Evolutionary conservation across 2,113 vertebrate genomes (phyloP), one percentile per base, ranked within the genome.

Genomic region (Xiphias gladius): DNA sequence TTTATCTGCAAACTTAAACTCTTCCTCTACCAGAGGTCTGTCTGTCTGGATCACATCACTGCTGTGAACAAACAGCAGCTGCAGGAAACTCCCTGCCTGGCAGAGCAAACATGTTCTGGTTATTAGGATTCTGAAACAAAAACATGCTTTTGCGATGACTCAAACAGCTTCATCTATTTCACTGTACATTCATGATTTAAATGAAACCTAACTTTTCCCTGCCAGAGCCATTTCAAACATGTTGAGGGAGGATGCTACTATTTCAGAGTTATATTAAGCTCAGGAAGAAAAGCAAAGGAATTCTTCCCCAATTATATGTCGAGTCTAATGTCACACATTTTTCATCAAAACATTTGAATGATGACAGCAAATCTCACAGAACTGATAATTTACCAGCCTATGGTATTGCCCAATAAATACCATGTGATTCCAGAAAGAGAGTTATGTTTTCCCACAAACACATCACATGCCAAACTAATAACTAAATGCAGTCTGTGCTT

Each of bases 141-240:
- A 82, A 87, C 50, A 84, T 78, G 41, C 55, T 81, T 73, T 57
- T 70, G 68, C 82, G 82, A 70, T 82, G 78, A 82, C 54, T 64
- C 72, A 65, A 82, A 61, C n/a, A 72, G 55, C 72, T 75, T 81
- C 52, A 62, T 77, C 19, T 64, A 68, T 76, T 43, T 68, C 13
- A 46, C 54, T 76, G 20, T 30, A 37, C n/a, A 79, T 73, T 79
- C 46, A 67, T 70, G 28, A 62, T 64, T 73, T 0, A 84, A 72
- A 68, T 74, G 7, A 85, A 72, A 61, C 79, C 20, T 14, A n/a
- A 48, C 28, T 73, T 77, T 48, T 41, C 39, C 54, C 76, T 61
- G 32, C 28, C 4, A 57, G 43, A 35, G 70, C 77, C 50, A 73
- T 39, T 55, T 52, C 32, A 77, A 63, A 79, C 86, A 88, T 55